Evolutionary conservation across 2,888 invertebrate genomes (phyloP), one percentile per base, ranked within the genome.

Genomic region (Leptothorax acervorum): DNA sequence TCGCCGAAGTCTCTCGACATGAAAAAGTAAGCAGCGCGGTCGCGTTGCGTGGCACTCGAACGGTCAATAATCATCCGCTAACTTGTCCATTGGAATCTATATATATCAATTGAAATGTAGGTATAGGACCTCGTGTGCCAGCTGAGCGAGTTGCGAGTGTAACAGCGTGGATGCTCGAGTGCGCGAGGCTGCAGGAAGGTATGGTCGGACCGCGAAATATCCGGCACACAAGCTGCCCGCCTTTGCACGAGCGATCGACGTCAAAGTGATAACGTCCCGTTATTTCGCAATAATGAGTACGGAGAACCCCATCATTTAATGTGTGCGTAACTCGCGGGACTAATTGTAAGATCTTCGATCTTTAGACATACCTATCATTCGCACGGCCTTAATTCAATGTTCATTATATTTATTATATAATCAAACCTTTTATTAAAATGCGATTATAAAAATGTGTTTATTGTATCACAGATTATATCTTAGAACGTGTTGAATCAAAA

Each of bases 181-280:
- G 95, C 70, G 95, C 96, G 42, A 95, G 95, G 86, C 94, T 95
- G 3, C 97, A 97, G 84, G 96, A 96, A 0, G 97, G 96, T 0
- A 95, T 96, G 95, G 96, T 97, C 39, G 97, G 97, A 96, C 97
- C 97, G 0, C 95, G 97, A 89, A 97, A 97, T 91, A 95, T 97
- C 3, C 95, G 97, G 3, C 97, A 97, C 89, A 96, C 96, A 89
- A 95, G 96, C 74, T 97, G 97, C 88, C 97, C 97, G 0, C 96
- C 97, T 0, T 91, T 97, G 86, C 97, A 97, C 88, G 93, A 94
- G 63, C 68, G 83, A 76, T 65, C 71, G 48, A 53, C 39, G 18
- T 76, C 75, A 28, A 73, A 81, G 23, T 85, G 84, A 87, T 85
- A 70, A 28, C 8, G 48, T 3, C 23, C 48, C 9, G 5, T 81